A percentile compares a stretch with the other conserved stretches of the same genome.
These are phyloP conservation scores for Acanthococcus lagerstroemiae DNA, from an alignment of 2,888 invertebrate genomes.

Conservation along the genomic window DNA sequence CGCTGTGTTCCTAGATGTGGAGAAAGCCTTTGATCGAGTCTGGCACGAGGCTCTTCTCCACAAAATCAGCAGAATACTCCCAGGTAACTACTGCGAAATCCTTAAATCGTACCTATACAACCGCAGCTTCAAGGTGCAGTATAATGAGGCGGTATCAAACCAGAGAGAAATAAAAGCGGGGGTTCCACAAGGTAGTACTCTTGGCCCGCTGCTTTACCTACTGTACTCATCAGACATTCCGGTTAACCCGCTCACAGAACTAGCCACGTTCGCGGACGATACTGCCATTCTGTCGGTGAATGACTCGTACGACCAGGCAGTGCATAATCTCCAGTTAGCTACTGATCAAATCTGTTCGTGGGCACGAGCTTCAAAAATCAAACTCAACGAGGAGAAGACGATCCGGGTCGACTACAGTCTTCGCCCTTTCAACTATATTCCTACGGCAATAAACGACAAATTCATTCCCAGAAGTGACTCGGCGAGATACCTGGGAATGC, in stretches of 20 bases:
- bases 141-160: background rate
- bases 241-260: background rate
- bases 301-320: background rate
- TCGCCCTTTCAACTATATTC: no score
- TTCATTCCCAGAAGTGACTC: no score
- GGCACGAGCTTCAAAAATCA: background rate
- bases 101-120: background rate
- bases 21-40: background rate
- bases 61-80: background rate
- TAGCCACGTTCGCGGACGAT: constrained; percentile 3
- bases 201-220: background rate
- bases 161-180: background rate
- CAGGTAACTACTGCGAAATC: background rate
- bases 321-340: background rate
- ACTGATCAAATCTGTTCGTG: background rate
- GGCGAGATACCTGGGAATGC: no score
- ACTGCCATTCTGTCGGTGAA: background rate
- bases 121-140: background rate
- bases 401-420: background rate
- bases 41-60: background rate
- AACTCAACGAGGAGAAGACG: background rate
- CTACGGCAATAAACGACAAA: no score
- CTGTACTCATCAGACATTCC: background rate
- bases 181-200: background rate
- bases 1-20: background rate